These are phyloP conservation scores for Egretta garzetta DNA, from an alignment of 2,113 vertebrate species.

Conservation along the genomic window DNA sequence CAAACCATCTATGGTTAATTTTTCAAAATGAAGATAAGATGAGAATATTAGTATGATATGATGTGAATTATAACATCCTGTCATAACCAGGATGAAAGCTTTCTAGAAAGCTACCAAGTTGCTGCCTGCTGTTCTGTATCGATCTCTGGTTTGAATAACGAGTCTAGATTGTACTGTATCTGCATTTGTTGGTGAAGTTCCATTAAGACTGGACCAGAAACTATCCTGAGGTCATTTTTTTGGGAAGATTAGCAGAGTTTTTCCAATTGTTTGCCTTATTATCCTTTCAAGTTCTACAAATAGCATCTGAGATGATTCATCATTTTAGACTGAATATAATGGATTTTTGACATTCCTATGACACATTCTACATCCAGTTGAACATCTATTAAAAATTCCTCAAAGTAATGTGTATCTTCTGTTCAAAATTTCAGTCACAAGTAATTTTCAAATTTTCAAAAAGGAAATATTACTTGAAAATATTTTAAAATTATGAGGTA, in stretches of 20 bases:
- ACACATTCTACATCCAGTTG: not conserved
- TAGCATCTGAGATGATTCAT: no score
- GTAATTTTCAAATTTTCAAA: not conserved
- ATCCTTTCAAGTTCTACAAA: not conserved
- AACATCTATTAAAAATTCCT: not conserved
- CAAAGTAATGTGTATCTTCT: not conserved
- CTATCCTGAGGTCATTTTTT: not conserved
- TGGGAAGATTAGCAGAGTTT: not conserved
- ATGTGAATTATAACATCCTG: not conserved
- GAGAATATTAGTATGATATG: not conserved
- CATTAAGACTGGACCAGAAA: not conserved
- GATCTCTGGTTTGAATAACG: not conserved
- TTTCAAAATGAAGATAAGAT: not conserved
- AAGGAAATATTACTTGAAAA: not conserved
- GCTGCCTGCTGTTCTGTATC: not conserved
- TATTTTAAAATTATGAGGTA: not conserved
- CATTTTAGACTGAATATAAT: no score
- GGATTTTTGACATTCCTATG: not conserved
- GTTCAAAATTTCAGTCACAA: not conserved
- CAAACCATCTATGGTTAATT: not conserved
- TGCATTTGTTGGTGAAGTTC: not conserved
- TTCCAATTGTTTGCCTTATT: not conserved
- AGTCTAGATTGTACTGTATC: not conserved
- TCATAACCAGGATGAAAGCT: not conserved
- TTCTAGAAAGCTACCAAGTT: not conserved